Base-by-base conservation (phyloP, 1,140 invertebrate genomes). In the Coptotermes formosanus region DNA sequence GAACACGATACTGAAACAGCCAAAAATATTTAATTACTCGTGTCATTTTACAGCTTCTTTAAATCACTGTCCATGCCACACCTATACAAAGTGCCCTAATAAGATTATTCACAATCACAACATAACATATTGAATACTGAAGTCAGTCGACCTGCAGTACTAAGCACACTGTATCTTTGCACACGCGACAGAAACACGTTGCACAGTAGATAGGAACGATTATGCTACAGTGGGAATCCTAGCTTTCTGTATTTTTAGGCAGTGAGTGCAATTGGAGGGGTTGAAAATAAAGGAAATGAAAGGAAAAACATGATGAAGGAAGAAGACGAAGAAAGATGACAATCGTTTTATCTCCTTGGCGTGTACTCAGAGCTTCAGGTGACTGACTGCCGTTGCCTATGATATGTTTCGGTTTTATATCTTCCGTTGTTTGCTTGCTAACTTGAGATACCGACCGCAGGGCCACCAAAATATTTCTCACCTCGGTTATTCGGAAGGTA, bases 401-500 rank as follows among this genome's bases (percentile, higher is more conserved):
- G 4, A 9, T 25, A 30, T 25, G 14, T 75, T 75, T 75, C n/a
- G n/a, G n/a, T 75, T 14, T 3, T 12, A 75, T 75, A 75, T 75
- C 64, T 75, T 14, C 25, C n/a, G 64, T 75, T n/a, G n/a, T 75
- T 75, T 75, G 64, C n/a, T 75, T 75, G 64, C 64, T 75, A 75
- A 25, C 64, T 75, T 75, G 64, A 75, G 64, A 16, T 75, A 75
- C n/a, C 64, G 64, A 75, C 25, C 64, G n/a, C 64, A 75, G 64
- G 64, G 64, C 25, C 25, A 30, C 64, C 64, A n/a, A 75, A 75
- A 75, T 23, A 75, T 14, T 75, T 75, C 25, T 75, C 64, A n/a
- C 25, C 64, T 75, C 64, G 64, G 64, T 75, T 75, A 30, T 75
- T 75, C 64, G 64, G 64, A 75, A 75, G 64, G 64, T 75, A 75